Conservation (phyloP, 2,797 vertebrate genomes). For the Acestrorhynchus altus region DNA sequence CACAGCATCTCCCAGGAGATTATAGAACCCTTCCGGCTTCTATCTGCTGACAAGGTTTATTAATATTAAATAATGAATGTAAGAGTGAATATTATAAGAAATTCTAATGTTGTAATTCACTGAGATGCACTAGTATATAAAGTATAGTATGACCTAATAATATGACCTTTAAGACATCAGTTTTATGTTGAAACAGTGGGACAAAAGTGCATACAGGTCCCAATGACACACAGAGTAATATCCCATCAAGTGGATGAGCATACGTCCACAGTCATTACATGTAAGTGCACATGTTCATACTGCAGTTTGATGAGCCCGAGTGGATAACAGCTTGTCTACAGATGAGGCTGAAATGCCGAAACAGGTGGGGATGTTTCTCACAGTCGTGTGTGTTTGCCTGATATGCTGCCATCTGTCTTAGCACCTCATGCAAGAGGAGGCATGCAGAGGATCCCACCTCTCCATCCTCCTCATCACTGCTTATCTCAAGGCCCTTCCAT, state of each 20-base stretch:
- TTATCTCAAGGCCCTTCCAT: constrained; percentile 1
- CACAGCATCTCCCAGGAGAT: too few species aligned
- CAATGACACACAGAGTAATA: background rate
- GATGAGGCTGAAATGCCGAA: constrained; percentile 19
- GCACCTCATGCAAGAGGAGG: constrained; percentile 18
- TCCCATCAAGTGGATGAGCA: background rate
- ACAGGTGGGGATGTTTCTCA: constrained; percentile 42
- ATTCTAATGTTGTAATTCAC: too few species aligned
- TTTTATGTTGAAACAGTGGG: constrained; percentile 12
- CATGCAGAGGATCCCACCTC: constrained; percentile 15
- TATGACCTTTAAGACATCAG: too few species aligned
- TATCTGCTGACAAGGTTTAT: too few species aligned
- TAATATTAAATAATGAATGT: too few species aligned
- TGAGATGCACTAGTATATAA: too few species aligned
- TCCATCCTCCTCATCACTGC: constrained; percentile 8
- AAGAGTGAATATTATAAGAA: too few species aligned
- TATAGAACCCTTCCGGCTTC: too few species aligned
- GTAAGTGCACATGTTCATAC: constrained; percentile 30
- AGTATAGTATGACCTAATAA: too few species aligned
- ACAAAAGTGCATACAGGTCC: background rate
- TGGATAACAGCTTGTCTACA: constrained; percentile 23
- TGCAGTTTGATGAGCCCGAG: constrained; percentile 28
- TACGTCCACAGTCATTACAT: constrained; percentile 12
- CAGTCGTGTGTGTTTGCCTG: constrained; percentile 33
- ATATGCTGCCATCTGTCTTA: constrained; percentile 48